These are phyloP conservation scores for Exephanes ischioxanthus DNA, from an alignment of 2,888 invertebrate species.

Conservation along the genomic window DNA sequence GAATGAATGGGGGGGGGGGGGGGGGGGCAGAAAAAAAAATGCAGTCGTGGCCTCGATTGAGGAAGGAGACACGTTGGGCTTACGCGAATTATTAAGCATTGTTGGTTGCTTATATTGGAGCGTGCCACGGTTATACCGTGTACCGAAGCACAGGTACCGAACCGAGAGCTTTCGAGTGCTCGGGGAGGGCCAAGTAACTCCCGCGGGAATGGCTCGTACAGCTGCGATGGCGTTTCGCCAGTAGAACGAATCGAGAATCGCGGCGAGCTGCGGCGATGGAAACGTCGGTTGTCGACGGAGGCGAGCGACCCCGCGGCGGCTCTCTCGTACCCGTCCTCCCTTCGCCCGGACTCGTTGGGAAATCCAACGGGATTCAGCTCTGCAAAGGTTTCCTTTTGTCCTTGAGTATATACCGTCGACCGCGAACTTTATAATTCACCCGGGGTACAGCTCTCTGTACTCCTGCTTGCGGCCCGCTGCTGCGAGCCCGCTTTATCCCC, in stretches of 20 bases:
- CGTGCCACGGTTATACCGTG: not conserved
- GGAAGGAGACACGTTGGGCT: conserved; percentile 18
- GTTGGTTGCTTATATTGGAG: conserved; percentile 4
- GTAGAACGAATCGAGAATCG: conserved; percentile 59
- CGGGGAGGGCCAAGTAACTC: not conserved
- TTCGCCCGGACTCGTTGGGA: conserved; percentile 40
- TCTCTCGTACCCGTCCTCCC: not conserved
- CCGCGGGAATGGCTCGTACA: conserved; percentile 9
- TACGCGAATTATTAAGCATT: conserved; percentile 58
- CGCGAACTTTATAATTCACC: conserved; percentile 65
- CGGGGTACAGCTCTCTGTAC: conserved; percentile 50
- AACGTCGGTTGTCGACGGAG: conserved; percentile 26
- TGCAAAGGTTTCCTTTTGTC: conserved; percentile 65
- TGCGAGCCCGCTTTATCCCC: conserved; percentile 12
- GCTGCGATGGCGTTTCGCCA: conserved; percentile 21
- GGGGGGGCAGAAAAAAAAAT: not conserved
- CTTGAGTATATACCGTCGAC: conserved; percentile 52
- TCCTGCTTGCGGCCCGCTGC: conserved; percentile 10
- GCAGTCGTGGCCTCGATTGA: not conserved
- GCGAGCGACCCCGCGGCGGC: conserved; percentile 11
- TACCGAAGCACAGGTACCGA: conserved; percentile 17
- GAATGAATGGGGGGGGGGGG: not conserved
- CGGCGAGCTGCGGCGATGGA: conserved; percentile 40
- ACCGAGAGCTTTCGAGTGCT: conserved; percentile 6
- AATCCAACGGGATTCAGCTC: conserved; percentile 62